Evolutionary conservation across 2,113 vertebrate genomes (phyloP), one percentile per base, ranked within the genome.

Genomic region (Empidonax traillii): DNA sequence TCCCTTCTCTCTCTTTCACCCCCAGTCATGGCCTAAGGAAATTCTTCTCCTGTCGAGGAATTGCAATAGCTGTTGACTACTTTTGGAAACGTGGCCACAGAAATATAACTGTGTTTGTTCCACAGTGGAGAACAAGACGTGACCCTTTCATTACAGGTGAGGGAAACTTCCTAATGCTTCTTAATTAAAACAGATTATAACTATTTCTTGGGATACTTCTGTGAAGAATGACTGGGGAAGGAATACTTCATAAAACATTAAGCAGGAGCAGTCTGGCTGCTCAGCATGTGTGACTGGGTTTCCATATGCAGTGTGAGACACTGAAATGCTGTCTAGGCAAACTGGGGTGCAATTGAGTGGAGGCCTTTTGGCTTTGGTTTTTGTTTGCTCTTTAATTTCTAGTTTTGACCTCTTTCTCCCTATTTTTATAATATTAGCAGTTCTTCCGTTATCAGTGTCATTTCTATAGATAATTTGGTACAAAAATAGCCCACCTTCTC

Each of bases 81-180:
- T 99, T 99, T 62, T 99, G 99, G 99, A 99, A 97, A 80, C 98
- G 98, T 81, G 99, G 99, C 67, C 99, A 99, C 98, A 97, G 99
- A 91, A 98, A 99, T 76, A 99, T 99, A 95, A 99, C 99, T 0
- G 99, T 99, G 4, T 99, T 99, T 20, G 99, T 99, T 59, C 99
- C 99, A 7, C 99, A 99, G 96, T 99, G 99, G 99, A 98, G 99
- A 94, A 99, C 99, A 68, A 98, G 98, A 80, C 99, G 98, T 77
- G 98, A 99, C 96, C 97, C 98, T 43, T 98, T 94, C 78, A 98
- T 98, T 62, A 99, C 98, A 98, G 99, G 99, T 99, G 93, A 97
- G 97, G 39, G 35, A 35, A 7, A 10, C 79, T 74, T 65, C 19
- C 23, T 53, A 4, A n/a, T 43, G 19, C 52, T 89, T 44, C 52